Evolutionary conservation across 92 coral and sea anemone species (phyloP), one percentile per base, ranked within the genome.

Genomic region (Porites lobata): DNA sequence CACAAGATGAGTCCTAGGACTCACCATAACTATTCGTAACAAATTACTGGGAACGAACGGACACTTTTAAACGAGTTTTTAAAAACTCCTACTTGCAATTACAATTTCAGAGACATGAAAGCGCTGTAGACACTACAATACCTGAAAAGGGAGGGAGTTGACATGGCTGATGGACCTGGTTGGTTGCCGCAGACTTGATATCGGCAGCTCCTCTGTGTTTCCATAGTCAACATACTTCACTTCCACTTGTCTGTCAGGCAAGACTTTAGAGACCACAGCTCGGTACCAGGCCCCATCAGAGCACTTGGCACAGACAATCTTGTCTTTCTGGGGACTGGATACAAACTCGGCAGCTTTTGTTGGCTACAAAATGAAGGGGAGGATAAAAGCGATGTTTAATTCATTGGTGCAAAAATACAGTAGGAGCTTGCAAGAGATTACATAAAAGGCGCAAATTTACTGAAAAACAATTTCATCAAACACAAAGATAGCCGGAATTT

Each of bases 311-410:
- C 98, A 96, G 87, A 95, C 95, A 51, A 95, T 91, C 47, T 95
- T 91, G 22, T 93, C 97, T 73, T 63, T 93, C 52, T 75, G 78
- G 19, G 96, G 99, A 51, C 86, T 79, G 68, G 98, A 90, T 1
- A 96, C 90, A 80, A 96, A 96, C 82, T 96, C 99, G 64, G 93
- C 98, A 59, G 99, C 99, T 87, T 95, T 96, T 9, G 96, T 90
- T 24, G 91, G 79, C 99, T 96, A 79, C 59, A 58, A 71, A 50
- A 26, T 71, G 80, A 81, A 80, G 64, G 3, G 22, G 21, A 32
- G 22, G 79, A 56, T 9, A 38, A 8, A 50, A 11, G 13, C 8
- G 1, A 12, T 5, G 62, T 1, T 12, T 17, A 12, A 64, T 47
- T 29, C 21, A 9, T 8, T 47, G 5, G 2, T 9, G 12, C 38